Conservation (phyloP, 2,797 vertebrate genomes). For the Tympanoctomys barrerae region DNA sequence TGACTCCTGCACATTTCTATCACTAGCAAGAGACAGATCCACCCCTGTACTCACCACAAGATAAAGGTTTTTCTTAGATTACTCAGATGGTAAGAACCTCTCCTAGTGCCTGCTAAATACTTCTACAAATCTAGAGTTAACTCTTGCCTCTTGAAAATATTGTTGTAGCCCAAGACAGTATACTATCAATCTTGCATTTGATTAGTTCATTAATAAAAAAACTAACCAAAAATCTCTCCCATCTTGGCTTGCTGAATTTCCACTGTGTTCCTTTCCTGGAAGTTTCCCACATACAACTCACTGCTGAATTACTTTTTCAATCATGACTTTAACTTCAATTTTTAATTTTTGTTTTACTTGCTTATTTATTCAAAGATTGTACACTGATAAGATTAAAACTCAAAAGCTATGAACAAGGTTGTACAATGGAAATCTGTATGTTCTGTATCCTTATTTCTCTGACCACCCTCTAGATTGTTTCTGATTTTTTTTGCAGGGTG, state of each 20-base stretch:
- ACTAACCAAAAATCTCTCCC: not conserved
- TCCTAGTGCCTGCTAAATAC: not conserved
- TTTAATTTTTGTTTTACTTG: not conserved
- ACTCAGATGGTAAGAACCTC: not conserved
- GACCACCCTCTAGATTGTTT: not conserved
- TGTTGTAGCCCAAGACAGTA: not conserved
- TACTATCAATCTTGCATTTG: constrained; percentile 4
- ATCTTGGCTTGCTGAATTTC: not conserved
- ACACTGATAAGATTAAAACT: not conserved
- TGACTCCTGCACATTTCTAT: not conserved
- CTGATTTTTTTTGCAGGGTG: not conserved
- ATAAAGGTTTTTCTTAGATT: constrained; percentile 21
- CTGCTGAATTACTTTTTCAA: not conserved
- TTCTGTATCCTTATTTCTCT: not conserved
- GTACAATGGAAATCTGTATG: not conserved
- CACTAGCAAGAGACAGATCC: not conserved
- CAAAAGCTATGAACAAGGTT: not conserved
- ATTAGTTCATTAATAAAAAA: not conserved
- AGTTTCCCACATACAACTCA: not conserved
- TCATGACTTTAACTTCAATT: not conserved
- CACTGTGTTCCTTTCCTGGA: not conserved
- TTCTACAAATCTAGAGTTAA: not conserved
- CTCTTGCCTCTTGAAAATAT: not conserved
- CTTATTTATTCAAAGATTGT: not conserved
- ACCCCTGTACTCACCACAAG: not conserved